Evolutionary conservation across 2,888 invertebrate species (phyloP).

Genomic region (Diloba caeruleocephala): DNA sequence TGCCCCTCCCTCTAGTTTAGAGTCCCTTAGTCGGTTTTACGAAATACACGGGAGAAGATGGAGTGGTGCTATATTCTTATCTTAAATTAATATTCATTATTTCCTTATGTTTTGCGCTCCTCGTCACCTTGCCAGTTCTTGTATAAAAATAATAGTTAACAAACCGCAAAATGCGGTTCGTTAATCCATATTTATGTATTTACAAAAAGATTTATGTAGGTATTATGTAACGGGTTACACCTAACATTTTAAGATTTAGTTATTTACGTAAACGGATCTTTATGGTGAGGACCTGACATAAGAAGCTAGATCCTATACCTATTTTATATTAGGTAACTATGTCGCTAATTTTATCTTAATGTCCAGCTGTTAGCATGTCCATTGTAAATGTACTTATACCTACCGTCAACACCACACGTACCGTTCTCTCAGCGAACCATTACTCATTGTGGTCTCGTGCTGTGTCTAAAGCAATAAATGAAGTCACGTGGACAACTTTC

Average conservation of each 20-base stretch:
- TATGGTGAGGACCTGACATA: no score
- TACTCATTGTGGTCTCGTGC: constrained; percentile 31
- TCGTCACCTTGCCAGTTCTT: constrained; percentile 22
- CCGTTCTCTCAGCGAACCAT: constrained; percentile 20
- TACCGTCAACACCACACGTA: constrained; percentile 3
- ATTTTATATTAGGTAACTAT: no score
- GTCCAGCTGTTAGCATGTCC: constrained; percentile 34
- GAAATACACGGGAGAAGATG: no score
- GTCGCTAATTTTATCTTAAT: constrained; percentile 27
- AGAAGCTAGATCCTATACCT: no score
- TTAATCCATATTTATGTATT: constrained; percentile 14
- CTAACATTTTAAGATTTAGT: no score
- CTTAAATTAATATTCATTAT: constrained; percentile 24
- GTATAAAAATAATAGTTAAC: constrained; percentile 34
- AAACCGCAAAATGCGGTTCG: constrained; percentile 29
- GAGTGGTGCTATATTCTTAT: no score
- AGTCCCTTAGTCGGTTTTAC: no score
- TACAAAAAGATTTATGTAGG: constrained; percentile 1
- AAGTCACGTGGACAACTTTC: constrained; percentile 50
- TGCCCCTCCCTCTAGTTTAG: no score
- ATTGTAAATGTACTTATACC: background rate
- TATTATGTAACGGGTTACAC: constrained; percentile 20
- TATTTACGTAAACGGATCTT: no score
- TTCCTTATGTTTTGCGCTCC: constrained; percentile 43
- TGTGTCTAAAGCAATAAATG: constrained; percentile 26